Conservation (phyloP, 2,797 vertebrate genomes). For the Sylvia borin region DNA sequence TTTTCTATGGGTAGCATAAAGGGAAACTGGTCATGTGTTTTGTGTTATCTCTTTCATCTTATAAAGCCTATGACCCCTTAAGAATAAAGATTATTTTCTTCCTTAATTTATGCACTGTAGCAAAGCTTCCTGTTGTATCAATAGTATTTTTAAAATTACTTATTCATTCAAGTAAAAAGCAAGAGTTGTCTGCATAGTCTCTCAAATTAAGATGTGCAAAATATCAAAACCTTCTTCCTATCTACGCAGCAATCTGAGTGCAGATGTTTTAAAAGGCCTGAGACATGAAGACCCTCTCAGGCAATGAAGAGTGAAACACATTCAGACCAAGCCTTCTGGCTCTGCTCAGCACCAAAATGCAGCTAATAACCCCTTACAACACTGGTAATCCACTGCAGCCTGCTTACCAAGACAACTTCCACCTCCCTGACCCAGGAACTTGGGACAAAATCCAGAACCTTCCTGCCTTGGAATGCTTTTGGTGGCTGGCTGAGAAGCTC, state of each 20-base stretch:
- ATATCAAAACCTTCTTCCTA: background rate
- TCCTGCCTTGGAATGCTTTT: background rate
- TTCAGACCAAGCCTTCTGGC: background rate
- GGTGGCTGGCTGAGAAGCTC: background rate
- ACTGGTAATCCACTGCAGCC: background rate
- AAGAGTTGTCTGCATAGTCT: background rate
- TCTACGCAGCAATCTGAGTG: background rate
- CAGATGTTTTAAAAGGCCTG: background rate
- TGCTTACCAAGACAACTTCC: background rate
- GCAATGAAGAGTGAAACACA: rapidly evolving
- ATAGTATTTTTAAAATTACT: background rate
- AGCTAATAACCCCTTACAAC: background rate
- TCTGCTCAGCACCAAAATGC: background rate
- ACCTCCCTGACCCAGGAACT: background rate
- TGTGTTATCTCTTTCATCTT: slow-evolving; percentile 20
- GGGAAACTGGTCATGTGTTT: slow-evolving; percentile 1
- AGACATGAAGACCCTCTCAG: background rate
- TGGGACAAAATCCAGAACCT: background rate
- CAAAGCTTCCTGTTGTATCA: background rate
- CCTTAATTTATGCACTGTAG: background rate
- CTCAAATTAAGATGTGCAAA: background rate
- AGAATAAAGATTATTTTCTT: slow-evolving; percentile 24
- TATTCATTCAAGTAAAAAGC: background rate
- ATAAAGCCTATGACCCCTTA: background rate
- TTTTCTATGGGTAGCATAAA: background rate